Base-by-base conservation (phyloP, 2,888 invertebrate species). In the Willowsia nigromaculata region DNA sequence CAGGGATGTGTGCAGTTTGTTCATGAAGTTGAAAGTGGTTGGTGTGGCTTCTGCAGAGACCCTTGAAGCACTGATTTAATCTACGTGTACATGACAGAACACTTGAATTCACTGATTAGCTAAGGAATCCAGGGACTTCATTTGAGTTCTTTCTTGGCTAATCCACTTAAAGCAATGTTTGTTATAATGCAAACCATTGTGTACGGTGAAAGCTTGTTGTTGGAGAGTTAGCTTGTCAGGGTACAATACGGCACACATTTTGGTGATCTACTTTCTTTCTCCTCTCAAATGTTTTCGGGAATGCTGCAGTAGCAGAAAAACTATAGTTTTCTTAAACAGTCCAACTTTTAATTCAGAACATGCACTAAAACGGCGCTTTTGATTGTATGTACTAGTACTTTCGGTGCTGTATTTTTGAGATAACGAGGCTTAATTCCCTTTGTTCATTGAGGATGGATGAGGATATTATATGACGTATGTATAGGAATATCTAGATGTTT, bases 101-200 rank as follows among this genome's bases (percentile, higher is more conserved):
- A 89, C 88, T 89, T 89, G 88, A 89, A 89, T 84, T 89, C 88
- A 76, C 88, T 89, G 84, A 89, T 89, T 89, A 89, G 88, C 84
- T 74, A 68, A 74, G 88, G 80, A 84, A 84, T 53, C 84, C 37
- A 62, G 80, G 68, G 84, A 84, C 56, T 84, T 76, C 76, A 80
- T 47, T 84, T 50, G 40, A 56, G 25, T 59, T 25, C 18, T 88
- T 59, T n/a, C 71, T 88, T 88, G 65, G 53, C 83, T 88, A 88
- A 88, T 88, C 82, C 88, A 88, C 40, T 88, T 88, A 71, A 4
- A 71, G 43, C 22, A 9, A n/a, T 40, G 40, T 22, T 71, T 40
- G 71, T 43, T 18, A 71, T 71, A n/a, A 40, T 43, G 30, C 30
- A 65, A 22, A 2, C 65, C 27, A 5, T 78, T 74, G 11, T 74